Evolutionary conservation across 2,113 vertebrate genomes (phyloP), one percentile per base, ranked within the genome.

Genomic region (Calypte anna): DNA sequence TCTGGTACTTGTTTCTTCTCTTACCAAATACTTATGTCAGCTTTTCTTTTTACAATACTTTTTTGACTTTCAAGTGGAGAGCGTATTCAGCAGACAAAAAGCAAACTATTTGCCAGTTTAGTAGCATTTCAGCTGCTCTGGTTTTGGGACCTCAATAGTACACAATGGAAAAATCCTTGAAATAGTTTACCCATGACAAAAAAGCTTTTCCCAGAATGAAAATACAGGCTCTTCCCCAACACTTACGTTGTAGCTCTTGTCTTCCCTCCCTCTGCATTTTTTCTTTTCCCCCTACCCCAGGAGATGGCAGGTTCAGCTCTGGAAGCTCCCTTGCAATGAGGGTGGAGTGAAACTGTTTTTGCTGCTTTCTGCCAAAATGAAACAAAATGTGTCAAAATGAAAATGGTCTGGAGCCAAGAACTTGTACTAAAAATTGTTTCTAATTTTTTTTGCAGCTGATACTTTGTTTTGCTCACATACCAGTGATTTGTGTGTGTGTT

Each of bases 111-210:
- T 82, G 61, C 76, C 67, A 57, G 64, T 82, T 89, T 31, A 92
- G 55, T 74, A 85, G 48, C 50, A 36, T 88, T 96, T 93, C 76
- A 72, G n/a, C 72, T 96, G 18, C 57, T 86, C 19, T 72, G 55
- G 21, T 82, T 92, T 85, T 88, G 73, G 93, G 91, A 79, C 30
- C 9, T 62, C 51, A 72, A 62, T 67, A 62, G 30, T 66, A 53
- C 28, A 75, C 54, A 58, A 15, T 67, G 74, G 23, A 82, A 91
- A 85, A 55, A 72, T 77, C 36, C 53, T 54, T 83, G 61, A 59
- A 63, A 88, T 84, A 7, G 19, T 78, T 90, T 86, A 61, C 57
- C 53, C 76, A 4, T 54, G 67, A 63, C 58, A 28, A 68, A 94
- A 94, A 78, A 81, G 3, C 23, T 77, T 90, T 92, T 73, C 19